Evolutionary conservation across 92 coral and sea anemone genomes (phyloP).

Genomic region (Zoanthus sansibaricus): DNA sequence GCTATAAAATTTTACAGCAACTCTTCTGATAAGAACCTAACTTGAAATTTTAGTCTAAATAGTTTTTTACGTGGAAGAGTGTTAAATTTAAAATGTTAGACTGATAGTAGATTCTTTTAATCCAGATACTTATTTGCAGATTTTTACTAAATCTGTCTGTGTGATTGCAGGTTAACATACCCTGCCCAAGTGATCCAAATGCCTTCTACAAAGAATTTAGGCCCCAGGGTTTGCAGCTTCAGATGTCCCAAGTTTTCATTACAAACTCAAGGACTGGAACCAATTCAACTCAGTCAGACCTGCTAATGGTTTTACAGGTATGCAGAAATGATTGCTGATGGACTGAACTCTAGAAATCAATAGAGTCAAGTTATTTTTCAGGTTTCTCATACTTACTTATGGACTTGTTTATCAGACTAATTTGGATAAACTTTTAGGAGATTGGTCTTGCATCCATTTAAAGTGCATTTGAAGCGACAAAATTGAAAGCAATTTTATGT

Average conservation of each 20-base stretch:
- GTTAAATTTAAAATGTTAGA: no score
- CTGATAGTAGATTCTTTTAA: no score
- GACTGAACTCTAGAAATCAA: not conserved
- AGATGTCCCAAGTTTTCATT: conserved; percentile 85
- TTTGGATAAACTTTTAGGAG: no score
- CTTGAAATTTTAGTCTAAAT: no score
- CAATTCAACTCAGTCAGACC: conserved; percentile 86
- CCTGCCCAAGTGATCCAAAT: conserved; percentile 90
- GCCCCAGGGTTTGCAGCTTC: conserved; percentile 96
- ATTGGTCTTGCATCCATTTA: no score
- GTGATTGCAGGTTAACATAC: conserved; percentile 75
- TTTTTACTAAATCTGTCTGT: not conserved
- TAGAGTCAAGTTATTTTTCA: not conserved
- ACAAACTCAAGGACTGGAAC: conserved; percentile 91
- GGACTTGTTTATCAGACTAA: no score
- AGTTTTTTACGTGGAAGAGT: no score
- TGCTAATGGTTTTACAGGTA: conserved; percentile 85
- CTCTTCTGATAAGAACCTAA: no score
- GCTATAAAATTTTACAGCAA: no score
- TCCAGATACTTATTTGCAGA: not conserved
- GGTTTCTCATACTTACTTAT: no score
- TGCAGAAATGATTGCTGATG: not conserved
- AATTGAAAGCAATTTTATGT: no score
- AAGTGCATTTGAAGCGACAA: no score
- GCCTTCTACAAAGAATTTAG: conserved; percentile 85